Evolutionary conservation across 2,888 invertebrate species (phyloP).

Genomic region (Epinotia demarniana): DNA sequence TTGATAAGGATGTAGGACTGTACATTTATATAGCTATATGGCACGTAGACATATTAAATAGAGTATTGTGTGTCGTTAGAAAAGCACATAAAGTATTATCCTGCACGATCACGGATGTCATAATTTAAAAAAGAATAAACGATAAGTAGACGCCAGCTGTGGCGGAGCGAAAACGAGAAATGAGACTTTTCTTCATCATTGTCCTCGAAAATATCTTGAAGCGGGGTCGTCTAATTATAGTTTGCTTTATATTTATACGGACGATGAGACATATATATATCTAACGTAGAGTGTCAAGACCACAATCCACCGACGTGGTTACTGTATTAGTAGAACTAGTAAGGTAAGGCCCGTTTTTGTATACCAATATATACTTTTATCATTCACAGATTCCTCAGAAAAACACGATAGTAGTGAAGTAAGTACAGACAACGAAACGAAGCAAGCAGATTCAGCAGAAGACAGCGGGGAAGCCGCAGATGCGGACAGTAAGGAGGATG

Average conservation of each 20-base stretch:
- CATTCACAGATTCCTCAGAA: constrained; percentile 75
- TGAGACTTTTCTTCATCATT: constrained; percentile 51
- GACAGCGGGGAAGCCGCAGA: constrained; percentile 65
- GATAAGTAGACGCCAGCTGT: constrained; percentile 39
- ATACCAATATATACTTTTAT: not conserved
- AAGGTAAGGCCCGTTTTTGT: not conserved
- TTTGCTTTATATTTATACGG: constrained; percentile 56
- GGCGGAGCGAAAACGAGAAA: constrained; percentile 45
- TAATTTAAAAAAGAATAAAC: constrained; percentile 29
- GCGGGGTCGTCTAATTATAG: constrained; percentile 62
- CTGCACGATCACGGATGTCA: constrained; percentile 1
- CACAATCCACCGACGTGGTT: constrained; percentile 4
- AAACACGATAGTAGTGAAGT: constrained; percentile 82
- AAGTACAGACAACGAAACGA: constrained; percentile 76
- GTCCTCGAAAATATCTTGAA: constrained; percentile 58
- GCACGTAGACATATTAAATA: no score
- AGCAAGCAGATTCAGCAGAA: constrained; percentile 74
- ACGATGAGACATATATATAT: constrained; percentile 27
- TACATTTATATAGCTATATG: no score
- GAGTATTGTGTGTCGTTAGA: not conserved
- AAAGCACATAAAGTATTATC: not conserved
- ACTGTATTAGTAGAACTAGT: not conserved
- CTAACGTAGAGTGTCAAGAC: constrained; percentile 19
- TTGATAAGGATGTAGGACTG: not conserved
- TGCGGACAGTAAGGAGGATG: constrained; percentile 64